A percentile compares a stretch with the other conserved stretches of the same genome.
phyloP scores from a whole-genome alignment of 1,140 invertebrate genomes.

The Eriocheir sinensis region DNA sequence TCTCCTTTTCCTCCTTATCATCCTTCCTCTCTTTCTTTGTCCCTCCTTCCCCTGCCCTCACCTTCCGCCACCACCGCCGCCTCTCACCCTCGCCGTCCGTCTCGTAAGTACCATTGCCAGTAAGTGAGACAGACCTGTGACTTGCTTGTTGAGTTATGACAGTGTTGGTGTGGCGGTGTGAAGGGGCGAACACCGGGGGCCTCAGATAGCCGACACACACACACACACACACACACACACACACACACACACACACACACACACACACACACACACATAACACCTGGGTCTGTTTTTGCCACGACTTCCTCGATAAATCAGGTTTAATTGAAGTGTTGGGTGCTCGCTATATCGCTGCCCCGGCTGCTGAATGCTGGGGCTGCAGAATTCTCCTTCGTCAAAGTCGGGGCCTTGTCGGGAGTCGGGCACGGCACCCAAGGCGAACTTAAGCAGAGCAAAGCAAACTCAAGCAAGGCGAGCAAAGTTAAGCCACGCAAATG shows the following conservation, averaged over 20 bases:
- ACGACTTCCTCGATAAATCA: not conserved
- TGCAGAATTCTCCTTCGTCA: not conserved
- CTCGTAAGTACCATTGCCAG: not conserved
- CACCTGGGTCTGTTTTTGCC: not conserved
- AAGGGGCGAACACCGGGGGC: not conserved
- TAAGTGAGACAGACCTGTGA: not conserved
- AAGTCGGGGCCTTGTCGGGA: no score
- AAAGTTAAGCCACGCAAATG: no score
- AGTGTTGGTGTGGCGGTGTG: not conserved
- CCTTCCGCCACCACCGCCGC: not conserved
- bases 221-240: conserved; percentile 33
- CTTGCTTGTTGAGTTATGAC: not conserved
- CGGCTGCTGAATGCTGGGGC: no score
- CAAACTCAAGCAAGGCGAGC: not conserved
- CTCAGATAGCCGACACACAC: conserved; percentile 16
- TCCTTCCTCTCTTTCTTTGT: no score
- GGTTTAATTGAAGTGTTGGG: not conserved
- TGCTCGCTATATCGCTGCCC: no score
- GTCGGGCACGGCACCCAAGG: no score
- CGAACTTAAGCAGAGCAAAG: no score
- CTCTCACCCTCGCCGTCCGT: not conserved
- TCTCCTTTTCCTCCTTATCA: conserved; percentile 8
- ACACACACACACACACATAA: not conserved
- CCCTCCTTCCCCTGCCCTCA: not conserved
- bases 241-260: conserved; percentile 28